Base-by-base conservation (phyloP, 2,888 invertebrate genomes). In the Conomelus anceps region DNA sequence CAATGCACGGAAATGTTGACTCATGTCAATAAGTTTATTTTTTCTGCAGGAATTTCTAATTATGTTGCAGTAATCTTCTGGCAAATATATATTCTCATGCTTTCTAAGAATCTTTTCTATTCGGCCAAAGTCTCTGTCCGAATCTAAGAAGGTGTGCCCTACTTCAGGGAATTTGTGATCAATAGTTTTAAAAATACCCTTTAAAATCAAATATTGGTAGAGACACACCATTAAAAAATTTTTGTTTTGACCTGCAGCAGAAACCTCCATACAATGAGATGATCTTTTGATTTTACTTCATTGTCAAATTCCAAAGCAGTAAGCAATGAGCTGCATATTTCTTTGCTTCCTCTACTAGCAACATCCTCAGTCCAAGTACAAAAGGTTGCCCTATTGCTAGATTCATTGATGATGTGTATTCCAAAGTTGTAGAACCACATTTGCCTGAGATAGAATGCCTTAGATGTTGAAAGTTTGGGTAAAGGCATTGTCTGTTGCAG, bases 161-260 rank as follows among this genome's bases (percentile, higher is more conserved):
- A 92, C 92, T 90, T 92, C 92, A 7, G 92, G 92, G 91, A 92
- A 92, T 91, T 93, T 92, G 90, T 92, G 92, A 85, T 92, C 92
- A 23, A 92, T 92, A 17, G 90, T 89, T 90, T 92, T 91, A 90
- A 92, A 92, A 86, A 90, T 89, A 84, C 91, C 91, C 91, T 91
- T 92, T 84, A 91, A 87, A 85, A 91, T 86, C 26, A 91, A 86
- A 87, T 90, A 90, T 88, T 91, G 91, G 41, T 89, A 90, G 7
- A 89, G 3, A 63, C 84, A 89, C 22, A 91, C 87, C 9, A 90
- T 63, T 20, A 85, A n/a, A 88, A 91, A 91, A 86, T 90, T 90
- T 88, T 91, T 90, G 88, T 91, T 91, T 87, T 90, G 89, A 13
- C 89, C 90, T 86, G 88, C 89, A 90, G 22, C 89, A 91, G 41